A percentile compares a stretch with the other conserved stretches of the same genome.
These are phyloP conservation scores for Vidua macroura DNA, from an alignment of 2,113 vertebrate species.

Conservation along the genomic window DNA sequence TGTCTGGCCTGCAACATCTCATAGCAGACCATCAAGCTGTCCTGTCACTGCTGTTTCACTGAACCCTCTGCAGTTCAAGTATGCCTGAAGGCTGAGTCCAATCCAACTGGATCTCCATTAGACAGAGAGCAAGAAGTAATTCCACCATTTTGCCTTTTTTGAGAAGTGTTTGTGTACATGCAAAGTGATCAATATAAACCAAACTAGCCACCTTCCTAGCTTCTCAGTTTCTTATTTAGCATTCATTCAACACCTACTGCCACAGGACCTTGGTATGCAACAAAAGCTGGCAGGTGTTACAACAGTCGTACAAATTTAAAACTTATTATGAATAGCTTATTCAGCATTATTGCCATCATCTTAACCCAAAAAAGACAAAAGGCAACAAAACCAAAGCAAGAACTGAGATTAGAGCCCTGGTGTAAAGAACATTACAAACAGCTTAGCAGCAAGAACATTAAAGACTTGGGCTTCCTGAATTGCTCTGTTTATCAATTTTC, in stretches of 20 bases:
- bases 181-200: neutral
- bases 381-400: neutral
- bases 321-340: neutral
- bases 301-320: neutral
- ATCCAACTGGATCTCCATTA: neutral
- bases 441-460: neutral
- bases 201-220: rapidly evolving
- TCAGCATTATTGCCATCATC: neutral
- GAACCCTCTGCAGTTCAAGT: neutral
- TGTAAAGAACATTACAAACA: neutral
- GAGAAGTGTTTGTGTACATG: neutral
- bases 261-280: neutral
- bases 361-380: neutral
- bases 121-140: neutral
- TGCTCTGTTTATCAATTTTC: neutral
- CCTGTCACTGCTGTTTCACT: neutral
- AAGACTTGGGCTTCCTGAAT: neutral
- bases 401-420: neutral
- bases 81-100: neutral
- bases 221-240: neutral
- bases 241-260: neutral
- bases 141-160: neutral
- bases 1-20: neutral
- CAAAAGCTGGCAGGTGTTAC: neutral
- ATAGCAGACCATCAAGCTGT: neutral